Evolutionary conservation across 53 echinoderm and acorn worm species (phyloP), one percentile per base, ranked within the genome.

Genomic region (Arbacia lixula): DNA sequence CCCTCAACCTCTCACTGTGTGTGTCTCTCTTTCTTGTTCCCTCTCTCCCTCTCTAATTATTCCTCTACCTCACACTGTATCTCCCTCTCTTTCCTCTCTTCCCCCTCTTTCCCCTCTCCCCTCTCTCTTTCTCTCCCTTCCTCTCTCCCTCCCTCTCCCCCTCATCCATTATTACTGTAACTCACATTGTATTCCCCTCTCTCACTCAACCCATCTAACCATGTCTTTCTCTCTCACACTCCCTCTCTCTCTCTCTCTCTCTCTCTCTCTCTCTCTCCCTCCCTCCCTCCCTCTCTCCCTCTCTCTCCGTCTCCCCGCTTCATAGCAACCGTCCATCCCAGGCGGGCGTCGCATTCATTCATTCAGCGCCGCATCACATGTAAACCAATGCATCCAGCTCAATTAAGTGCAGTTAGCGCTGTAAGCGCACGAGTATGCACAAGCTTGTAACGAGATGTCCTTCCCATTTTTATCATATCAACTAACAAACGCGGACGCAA

Each of bases 401-500:
- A 69, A 69, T 69, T 69, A 69, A n/a, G 37, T 19, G 38, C 40
- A 69, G 46, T 69, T 41, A 69, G 69, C 69, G 43, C 25, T 43
- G 16, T 69, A 69, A 69, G 69, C 69, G 6, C 69, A 69, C 28
- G 28, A 43, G 69, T 12, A 41, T 41, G 24, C 68, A 69, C 69
- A 69, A 42, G 69, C 69, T 69, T 42, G 69, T 69, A 10, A 16
- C 14, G 49, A n/a, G n/a, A n/a, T n/a, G n/a, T n/a, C n/a, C n/a
- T n/a, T n/a, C n/a, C n/a, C n/a, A n/a, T n/a, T n/a, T n/a, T n/a
- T n/a, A n/a, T n/a, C n/a, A n/a, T n/a, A n/a, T n/a, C n/a, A n/a
- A n/a, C n/a, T n/a, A n/a, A n/a, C n/a, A n/a, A n/a, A n/a, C n/a
- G n/a, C n/a, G n/a, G n/a, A n/a, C n/a, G n/a, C n/a, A n/a, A n/a